Conservation (phyloP, 2,888 invertebrate genomes). For the Chrysopilus asiliformis region DNA sequence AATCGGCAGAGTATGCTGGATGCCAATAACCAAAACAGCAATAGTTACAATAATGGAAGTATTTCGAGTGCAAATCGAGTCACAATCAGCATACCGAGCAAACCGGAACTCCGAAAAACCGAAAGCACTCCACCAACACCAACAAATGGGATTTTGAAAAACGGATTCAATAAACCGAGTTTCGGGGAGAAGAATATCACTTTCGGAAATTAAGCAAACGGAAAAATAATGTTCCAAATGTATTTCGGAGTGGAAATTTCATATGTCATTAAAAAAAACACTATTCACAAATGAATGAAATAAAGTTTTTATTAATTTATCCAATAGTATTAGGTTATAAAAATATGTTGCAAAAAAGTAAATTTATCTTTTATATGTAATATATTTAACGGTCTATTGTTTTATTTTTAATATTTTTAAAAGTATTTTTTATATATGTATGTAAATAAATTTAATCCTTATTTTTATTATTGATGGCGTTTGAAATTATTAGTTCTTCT, state of each 20-base stretch:
- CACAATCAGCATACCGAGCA: conserved; percentile 16
- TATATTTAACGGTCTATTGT: too few species aligned
- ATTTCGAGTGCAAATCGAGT: conserved; percentile 15
- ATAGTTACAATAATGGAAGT: background rate
- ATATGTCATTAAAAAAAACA: too few species aligned
- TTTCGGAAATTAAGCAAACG: conserved; percentile 26
- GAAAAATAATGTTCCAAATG: background rate
- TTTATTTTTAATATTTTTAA: too few species aligned
- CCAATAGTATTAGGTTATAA: too few species aligned
- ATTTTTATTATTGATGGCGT: too few species aligned
- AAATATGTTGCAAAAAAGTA: too few species aligned
- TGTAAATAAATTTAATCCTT: too few species aligned
- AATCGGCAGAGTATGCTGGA: conserved; percentile 10
- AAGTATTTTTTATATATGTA: too few species aligned
- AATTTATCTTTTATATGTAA: too few species aligned
- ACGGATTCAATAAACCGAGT: conserved; percentile 20
- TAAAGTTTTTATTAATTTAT: too few species aligned
- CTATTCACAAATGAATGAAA: too few species aligned
- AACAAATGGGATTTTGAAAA: conserved; percentile 41
- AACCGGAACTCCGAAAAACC: conserved; percentile 21
- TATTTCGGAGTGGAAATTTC: background rate
- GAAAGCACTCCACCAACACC: conserved; percentile 21
- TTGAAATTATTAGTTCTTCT: too few species aligned
- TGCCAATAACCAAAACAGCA: conserved; percentile 4
- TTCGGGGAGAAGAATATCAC: conserved; percentile 29